Base-by-base conservation (phyloP, 2,888 invertebrate species). In the Opisthograptis luteolata region DNA sequence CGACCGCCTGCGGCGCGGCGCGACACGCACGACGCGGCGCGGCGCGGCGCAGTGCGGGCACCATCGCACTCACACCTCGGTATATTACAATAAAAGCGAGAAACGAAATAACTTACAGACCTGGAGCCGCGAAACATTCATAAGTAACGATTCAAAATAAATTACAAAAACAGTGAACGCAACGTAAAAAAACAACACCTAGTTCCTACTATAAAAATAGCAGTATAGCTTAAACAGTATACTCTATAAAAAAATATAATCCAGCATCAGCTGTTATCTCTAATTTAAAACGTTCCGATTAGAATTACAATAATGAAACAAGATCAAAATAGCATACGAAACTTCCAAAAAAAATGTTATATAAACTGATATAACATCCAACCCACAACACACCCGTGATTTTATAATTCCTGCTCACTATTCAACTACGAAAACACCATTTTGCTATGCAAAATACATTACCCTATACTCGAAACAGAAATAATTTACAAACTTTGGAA, bases 361-460 rank as follows among this genome's bases (percentile, higher is more conserved):
- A 74, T 76, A 62, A 67, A 67, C n/a, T 62, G 61, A 55, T 34
- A 59, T 68, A 68, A 70, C 73, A 78, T 68, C 78, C 73, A 68
- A 70, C 76, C 64, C 52, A 35, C 76, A 62, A 72, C 73, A 70
- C 76, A 67, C 70, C 67, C 73, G 74, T 74, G 75, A 70, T 77
- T 69, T 67, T 62, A 65, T 62, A 64, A 66, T 62, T 69, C 74
- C 76, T 68, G 78, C 71, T 73, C 68, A 62, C 75, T 80, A 81
- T 76, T 77, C 60, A 70, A 72, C 81, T 84, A 87, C 81, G 63
- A 81, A 42, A 84, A 88, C 79, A 81, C 69, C 73, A 84, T 87
- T 89, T 88, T 89, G 89, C 89, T 88, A 85, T 89, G 89, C 89
- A 89, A 89, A 89, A 87, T 85, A 85, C 80, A 77, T 82, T 84